Evolutionary conservation across 2,888 invertebrate genomes (phyloP), one percentile per base, ranked within the genome.

Genomic region (Dinocampus coccinellae): DNA sequence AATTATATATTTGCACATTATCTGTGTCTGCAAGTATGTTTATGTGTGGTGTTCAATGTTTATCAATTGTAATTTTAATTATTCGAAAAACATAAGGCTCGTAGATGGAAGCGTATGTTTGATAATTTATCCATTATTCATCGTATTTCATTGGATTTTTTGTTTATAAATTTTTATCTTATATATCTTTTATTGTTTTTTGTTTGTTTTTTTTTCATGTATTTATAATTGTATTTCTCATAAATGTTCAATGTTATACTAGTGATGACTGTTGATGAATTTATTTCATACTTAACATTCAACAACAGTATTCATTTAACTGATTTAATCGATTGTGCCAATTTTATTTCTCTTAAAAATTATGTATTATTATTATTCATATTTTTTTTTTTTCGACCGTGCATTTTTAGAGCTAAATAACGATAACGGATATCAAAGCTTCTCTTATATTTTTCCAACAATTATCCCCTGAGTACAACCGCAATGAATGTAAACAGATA

Each of bases 81-180:
- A 16, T 47, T 7, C 47, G 16, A 47, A 7, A 26, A 39, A 81
- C 74, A 77, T 80, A 84, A 81, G 82, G 84, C 80, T 81, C n/a
- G 68, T 80, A 82, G 81, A 82, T 84, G 84, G 83, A 85, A 85
- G 84, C 85, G 83, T 82, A 72, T 72, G 47, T 47, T 7, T n/a
- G n/a, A n/a, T n/a, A n/a, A n/a, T n/a, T n/a, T n/a, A n/a, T n/a
- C n/a, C n/a, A n/a, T n/a, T n/a, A n/a, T n/a, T n/a, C n/a, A n/a
- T n/a, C n/a, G n/a, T n/a, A 47, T 47, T 47, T 47, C 2, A n/a
- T 39, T 13, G n/a, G 39, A 39, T 3, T 39, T n/a, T 1, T 39
- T 39, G n/a, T n/a, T n/a, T n/a, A n/a, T n/a, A n/a, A n/a, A n/a
- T n/a, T n/a, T n/a, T n/a, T n/a, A n/a, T n/a, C n/a, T n/a, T n/a